Evolutionary conservation across 2,113 vertebrate genomes (phyloP), one percentile per base, ranked within the genome.

Genomic region (Struthidea cinerea): DNA sequence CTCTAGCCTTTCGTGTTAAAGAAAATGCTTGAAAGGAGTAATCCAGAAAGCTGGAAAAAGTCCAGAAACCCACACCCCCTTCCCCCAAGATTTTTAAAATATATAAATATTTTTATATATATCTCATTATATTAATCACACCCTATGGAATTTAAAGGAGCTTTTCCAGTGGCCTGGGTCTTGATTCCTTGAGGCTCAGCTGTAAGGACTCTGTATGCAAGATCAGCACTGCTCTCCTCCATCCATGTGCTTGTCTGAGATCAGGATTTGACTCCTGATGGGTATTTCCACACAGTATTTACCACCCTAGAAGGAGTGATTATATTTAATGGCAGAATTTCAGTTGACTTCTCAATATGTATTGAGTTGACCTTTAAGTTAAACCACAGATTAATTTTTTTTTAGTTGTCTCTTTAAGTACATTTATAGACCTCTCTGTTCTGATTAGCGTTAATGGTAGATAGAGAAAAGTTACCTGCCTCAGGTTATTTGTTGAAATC

Each of bases 301-400:
- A 90, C 90, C 91, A 91, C 86, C 73, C 77, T 89, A 68, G 94
- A 78, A 96, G 83, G 69, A 94, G 86, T 78, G 76, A 96, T 93
- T 96, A 89, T 89, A 56, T 94, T 96, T 96, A 96, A 95, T 84
- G 92, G 73, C 56, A 94, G 92, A 89, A 93, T 94, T 96, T 96
- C 95, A 82, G 94, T 96, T 97, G 96, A 95, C 95, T 96, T 96
- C 92, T 96, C 94, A 89, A 68, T 96, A 97, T 97, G 84, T 82
- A 95, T 96, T 96, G 94, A 81, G 80, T 78, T 96, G 96, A 97
- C 96, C 96, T 96, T 97, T 94, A 96, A 88, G 94, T 96, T 96
- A 95, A 97, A 94, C 80, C 84, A 79, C 89, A 94, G 90, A 91
- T 95, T 97, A 96, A 82, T 93, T 94, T 90, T 96, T 96, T 97